Evolutionary conservation across 2,888 invertebrate genomes (phyloP), one percentile per base, ranked within the genome.

Genomic region (Arenicola marina): DNA sequence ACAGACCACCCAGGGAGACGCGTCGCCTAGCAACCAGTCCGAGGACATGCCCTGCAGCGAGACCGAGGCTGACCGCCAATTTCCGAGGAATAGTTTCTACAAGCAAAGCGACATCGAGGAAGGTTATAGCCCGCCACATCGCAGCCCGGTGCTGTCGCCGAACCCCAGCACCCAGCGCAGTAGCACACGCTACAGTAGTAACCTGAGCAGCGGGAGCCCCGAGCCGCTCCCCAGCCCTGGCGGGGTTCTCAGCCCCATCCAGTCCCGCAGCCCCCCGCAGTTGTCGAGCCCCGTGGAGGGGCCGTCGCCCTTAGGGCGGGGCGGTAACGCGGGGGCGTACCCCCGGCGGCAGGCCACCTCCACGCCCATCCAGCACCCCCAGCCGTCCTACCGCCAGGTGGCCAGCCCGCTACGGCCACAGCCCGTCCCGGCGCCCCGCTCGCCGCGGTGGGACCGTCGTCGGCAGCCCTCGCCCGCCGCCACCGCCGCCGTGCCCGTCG

Each of bases 71-170:
- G 63, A 63, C 38, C 55, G 46, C 18, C 48, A 60, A 3, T 51
- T 51, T 24, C 31, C 51, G 7, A 33, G 58, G 2, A 51, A 59
- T 29, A 46, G 51, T 31, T 59, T 46, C 43, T 59, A 59, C 32
- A 57, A 59, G 51, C 62, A 63, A 51, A 56, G 43, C n/a, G 63
- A 62, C 38, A 48, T 54, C n/a, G 60, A 54, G 15, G 54, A 54
- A 29, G 60, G 60, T 1, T 59, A 32, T 38, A 59, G 59, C 28
- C 59, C 59, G 4, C 59, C 59, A n/a, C 48, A 59, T 33, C 59
- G 59, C 21, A 59, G 59, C 24, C 59, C 59, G 28, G 28, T 59
- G 4, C 51, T 59, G 15, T 59, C 59, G 7, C 59, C 59, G 4
- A 59, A 21, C 59, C 38, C 56, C 4, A 55, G 21, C 26, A 18